These are phyloP conservation scores for Willowsia nigromaculata DNA, from an alignment of 2,888 invertebrate species.

Conservation along the genomic window DNA sequence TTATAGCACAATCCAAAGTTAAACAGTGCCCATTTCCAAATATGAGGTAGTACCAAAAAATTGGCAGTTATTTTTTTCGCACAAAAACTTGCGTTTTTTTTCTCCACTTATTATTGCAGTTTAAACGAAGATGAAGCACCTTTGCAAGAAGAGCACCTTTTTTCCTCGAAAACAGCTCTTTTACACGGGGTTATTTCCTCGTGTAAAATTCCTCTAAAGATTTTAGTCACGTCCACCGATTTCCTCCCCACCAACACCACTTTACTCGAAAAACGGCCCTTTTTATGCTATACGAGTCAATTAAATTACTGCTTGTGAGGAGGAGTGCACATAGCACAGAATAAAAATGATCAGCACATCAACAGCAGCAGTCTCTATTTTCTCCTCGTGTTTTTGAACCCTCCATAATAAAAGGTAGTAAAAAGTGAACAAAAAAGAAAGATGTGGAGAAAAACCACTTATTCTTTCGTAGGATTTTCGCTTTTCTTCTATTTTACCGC, in stretches of 20 bases:
- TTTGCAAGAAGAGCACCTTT: too few relatives aligned
- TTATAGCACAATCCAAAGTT: too few relatives aligned
- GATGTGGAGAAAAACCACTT: not conserved
- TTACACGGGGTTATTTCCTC: constrained; percentile 46
- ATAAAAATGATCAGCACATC: constrained; percentile 22
- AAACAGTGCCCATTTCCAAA: too few relatives aligned
- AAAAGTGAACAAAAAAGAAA: not conserved
- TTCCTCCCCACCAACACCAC: not conserved
- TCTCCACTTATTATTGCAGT: too few relatives aligned
- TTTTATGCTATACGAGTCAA: constrained; percentile 64
- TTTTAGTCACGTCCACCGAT: constrained; percentile 67
- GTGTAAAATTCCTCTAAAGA: too few relatives aligned
- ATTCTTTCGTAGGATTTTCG: not conserved
- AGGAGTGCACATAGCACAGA: not conserved
- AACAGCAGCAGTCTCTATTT: not conserved
- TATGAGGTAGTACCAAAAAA: too few relatives aligned
- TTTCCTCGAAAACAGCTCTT: not conserved
- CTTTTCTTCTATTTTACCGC: not conserved
- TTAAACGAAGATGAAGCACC: too few relatives aligned
- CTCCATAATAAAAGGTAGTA: not conserved
- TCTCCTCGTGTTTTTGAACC: too few relatives aligned
- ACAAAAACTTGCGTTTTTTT: too few relatives aligned
- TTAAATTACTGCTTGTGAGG: constrained; percentile 63
- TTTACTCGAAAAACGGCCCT: not conserved
- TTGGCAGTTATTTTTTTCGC: too few relatives aligned